Percentiles rank a stretch among this genome's conserved stretches.
Evolutionary conservation across 2,113 vertebrate genomes (phyloP).

Genomic region (Sarotherodon lohbergeri): DNA sequence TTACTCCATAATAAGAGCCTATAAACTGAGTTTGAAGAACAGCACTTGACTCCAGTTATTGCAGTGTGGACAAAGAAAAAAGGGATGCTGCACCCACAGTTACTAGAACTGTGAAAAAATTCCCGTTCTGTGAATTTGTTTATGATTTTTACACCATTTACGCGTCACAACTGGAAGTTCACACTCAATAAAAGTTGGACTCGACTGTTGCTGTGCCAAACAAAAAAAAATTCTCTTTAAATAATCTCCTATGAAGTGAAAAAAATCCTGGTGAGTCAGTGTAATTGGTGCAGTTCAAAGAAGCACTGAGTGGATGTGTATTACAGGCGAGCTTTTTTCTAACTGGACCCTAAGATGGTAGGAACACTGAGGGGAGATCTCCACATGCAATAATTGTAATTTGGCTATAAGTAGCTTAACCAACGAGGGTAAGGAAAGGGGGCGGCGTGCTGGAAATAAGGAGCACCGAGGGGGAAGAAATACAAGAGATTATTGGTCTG

Average conservation of each 20-base stretch:
- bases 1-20: neutral
- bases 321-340: conserved; percentile 44
- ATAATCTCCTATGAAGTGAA: conserved; percentile 22
- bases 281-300: conserved; percentile 34
- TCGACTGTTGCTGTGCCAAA: neutral
- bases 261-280: conserved; percentile 33
- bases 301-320: conserved; percentile 60
- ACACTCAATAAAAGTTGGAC: neutral
- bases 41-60: neutral
- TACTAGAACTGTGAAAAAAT: neutral
- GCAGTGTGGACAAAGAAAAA: neutral
- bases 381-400: conserved; percentile 65
- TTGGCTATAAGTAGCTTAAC: conserved; percentile 69
- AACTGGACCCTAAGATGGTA: conserved; percentile 1
- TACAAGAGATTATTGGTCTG: conserved; percentile 68
- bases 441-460: conserved; percentile 46
- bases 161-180: neutral
- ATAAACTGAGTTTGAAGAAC: neutral
- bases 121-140: neutral
- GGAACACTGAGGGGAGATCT: neutral
- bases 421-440: conserved; percentile 16
- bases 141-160: neutral
- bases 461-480: conserved; percentile 59
- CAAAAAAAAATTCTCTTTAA: neutral
- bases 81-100: accelerated